A percentile compares a stretch with the other conserved stretches of the same genome.
Evolutionary conservation across 23 tunicate genomes (phyloP).

Genomic region (Ciona savignyi): DNA sequence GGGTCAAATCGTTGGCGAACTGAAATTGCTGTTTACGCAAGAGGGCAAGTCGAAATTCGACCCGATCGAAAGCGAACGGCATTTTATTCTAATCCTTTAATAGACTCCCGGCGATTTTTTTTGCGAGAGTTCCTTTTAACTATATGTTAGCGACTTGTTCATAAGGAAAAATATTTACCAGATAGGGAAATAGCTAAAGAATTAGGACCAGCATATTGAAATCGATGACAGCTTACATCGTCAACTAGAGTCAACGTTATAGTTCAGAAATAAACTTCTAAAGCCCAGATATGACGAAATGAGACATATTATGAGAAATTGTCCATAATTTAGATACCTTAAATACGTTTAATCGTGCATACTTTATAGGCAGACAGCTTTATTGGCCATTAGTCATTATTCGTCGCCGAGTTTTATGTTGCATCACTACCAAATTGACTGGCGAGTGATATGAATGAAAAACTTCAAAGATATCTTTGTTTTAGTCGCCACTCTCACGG

Average conservation of each 20-base stretch:
- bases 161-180: too few relatives aligned
- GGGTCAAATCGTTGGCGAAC: not conserved
- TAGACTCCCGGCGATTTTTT: too few relatives aligned
- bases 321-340: not conserved
- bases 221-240: too few relatives aligned
- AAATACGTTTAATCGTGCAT: not conserved
- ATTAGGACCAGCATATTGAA: too few relatives aligned
- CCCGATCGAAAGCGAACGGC: not conserved
- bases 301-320: not conserved
- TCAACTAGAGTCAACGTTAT: too few relatives aligned
- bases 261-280: not conserved
- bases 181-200: too few relatives aligned
- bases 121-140: too few relatives aligned
- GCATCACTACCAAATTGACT: not conserved
- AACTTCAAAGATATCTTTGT: not conserved
- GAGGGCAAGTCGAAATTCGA: not conserved
- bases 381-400: not conserved
- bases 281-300: not conserved
- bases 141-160: too few relatives aligned
- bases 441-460: not conserved
- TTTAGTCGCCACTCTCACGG: not conserved
- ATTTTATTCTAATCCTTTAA: not conserved
- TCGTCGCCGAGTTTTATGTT: not conserved
- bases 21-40: not conserved
- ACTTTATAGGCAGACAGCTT: not conserved